Conservation (phyloP, 37 sponge, comb jelly and placozoan species). For the Eunapius fragilis region DNA sequence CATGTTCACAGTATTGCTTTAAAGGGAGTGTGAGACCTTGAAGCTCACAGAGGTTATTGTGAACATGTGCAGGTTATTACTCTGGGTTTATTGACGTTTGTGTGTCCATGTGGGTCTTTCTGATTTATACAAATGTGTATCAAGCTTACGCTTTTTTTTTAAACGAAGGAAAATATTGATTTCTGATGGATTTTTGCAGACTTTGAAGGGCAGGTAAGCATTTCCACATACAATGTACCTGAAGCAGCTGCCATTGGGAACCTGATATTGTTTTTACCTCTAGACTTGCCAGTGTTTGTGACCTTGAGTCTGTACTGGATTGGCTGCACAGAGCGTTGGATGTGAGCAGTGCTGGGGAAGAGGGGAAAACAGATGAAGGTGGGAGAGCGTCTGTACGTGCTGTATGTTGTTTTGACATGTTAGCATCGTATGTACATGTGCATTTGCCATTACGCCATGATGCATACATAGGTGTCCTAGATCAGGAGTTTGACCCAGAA, state of each 20-base stretch:
- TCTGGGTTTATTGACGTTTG: too few relatives aligned
- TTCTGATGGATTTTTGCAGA: neutral
- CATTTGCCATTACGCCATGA: too few relatives aligned
- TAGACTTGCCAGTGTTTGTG: neutral
- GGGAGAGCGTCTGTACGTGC: neutral
- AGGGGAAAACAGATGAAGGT: neutral
- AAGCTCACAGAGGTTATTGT: too few relatives aligned
- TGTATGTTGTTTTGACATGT: too few relatives aligned
- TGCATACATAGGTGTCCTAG: too few relatives aligned
- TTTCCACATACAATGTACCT: neutral
- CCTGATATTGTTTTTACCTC: neutral
- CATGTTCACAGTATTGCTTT: too few relatives aligned
- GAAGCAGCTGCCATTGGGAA: neutral
- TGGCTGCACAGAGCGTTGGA: neutral
- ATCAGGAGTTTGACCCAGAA: too few relatives aligned
- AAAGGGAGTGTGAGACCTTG: too few relatives aligned
- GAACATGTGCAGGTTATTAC: too few relatives aligned
- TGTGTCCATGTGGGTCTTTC: too few relatives aligned
- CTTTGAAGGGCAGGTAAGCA: neutral
- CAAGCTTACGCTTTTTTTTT: neutral
- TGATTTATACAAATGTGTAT: neutral
- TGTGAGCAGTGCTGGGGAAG: neutral
- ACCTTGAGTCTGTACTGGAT: constrained; percentile 13
- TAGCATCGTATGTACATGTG: constrained; percentile 5
- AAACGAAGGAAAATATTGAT: neutral